Evolutionary conservation across 2,797 vertebrate species (phyloP).

Genomic region (Sebastes matsubarae): DNA sequence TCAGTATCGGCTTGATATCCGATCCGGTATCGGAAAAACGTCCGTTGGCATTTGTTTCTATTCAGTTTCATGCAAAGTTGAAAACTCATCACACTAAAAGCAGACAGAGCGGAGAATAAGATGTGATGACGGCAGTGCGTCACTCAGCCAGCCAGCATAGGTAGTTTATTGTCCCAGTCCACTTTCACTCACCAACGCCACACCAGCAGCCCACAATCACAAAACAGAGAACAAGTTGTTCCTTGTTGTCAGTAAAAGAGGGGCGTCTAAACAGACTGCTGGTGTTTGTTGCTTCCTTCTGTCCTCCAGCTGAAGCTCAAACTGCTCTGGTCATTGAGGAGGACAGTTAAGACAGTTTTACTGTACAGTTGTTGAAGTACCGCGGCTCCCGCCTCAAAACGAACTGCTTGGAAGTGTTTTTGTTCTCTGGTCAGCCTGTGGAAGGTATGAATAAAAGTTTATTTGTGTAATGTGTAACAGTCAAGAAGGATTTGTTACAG

Average conservation of each 20-base stretch:
- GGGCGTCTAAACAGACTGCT: conserved; percentile 30
- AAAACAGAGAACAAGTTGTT: conserved; percentile 68
- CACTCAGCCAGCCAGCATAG: conserved; percentile 38
- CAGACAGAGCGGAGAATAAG: conserved; percentile 8
- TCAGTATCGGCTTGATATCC: no score
- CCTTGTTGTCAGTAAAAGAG: conserved; percentile 22
- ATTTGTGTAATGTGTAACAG: background rate
- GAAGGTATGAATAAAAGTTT: conserved; percentile 29
- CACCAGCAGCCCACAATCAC: conserved; percentile 60
- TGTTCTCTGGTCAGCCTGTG: background rate
- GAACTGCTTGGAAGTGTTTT: background rate
- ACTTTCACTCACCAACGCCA: conserved; percentile 43
- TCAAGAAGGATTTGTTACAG: background rate
- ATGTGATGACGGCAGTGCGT: conserved; percentile 39
- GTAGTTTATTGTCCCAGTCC: conserved; percentile 59
- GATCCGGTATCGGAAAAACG: background rate
- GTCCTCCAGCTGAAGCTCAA: conserved; percentile 1
- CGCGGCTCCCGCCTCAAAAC: background rate
- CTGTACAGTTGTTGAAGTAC: background rate
- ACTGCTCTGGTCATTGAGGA: background rate
- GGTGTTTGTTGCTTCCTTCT: conserved; percentile 34
- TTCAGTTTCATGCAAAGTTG: background rate
- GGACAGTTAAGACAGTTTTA: background rate
- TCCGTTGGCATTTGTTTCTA: background rate
- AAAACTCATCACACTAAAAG: background rate